Conservation (phyloP, 2,888 invertebrate genomes). For the Hypsopygia costalis region DNA sequence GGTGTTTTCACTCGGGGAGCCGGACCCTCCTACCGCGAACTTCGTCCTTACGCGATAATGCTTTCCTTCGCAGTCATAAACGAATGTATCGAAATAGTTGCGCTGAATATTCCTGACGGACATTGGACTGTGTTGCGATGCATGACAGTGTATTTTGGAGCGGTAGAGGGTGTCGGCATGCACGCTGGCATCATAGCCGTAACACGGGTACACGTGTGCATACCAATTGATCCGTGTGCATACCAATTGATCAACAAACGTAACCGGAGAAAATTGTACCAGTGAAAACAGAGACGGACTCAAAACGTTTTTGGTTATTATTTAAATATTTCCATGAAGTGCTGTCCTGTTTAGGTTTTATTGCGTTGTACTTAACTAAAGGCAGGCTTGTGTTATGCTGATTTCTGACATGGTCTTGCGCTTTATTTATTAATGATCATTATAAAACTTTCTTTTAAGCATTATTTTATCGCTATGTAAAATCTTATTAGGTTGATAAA, state of each 20-base stretch:
- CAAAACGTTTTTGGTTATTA: conserved; percentile 1
- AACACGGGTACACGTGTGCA: conserved; percentile 56
- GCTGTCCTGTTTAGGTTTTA: too few species aligned
- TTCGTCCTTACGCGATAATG: conserved; percentile 55
- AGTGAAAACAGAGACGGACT: conserved; percentile 40
- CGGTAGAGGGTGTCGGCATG: conserved; percentile 34
- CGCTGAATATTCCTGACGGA: conserved; percentile 26
- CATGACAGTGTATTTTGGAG: conserved; percentile 27
- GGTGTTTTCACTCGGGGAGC: conserved; percentile 61
- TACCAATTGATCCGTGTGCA: conserved; percentile 59
- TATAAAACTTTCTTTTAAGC: too few species aligned
- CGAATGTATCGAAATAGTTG: conserved; percentile 38
- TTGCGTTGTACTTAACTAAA: too few species aligned
- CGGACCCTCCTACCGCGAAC: conserved; percentile 51
- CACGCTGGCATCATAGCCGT: conserved; percentile 60
- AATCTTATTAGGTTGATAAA: too few species aligned
- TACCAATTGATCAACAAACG: conserved; percentile 61
- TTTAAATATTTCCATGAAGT: too few species aligned
- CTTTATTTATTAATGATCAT: too few species aligned
- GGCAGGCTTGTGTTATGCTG: too few species aligned
- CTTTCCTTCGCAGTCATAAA: conserved; percentile 58
- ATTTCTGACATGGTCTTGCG: too few species aligned
- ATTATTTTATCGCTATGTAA: too few species aligned
- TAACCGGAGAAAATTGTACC: conserved; percentile 75
- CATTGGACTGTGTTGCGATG: conserved; percentile 23